Evolutionary conservation across 2,888 invertebrate species (phyloP).

Genomic region (Amphiduros pacificus): DNA sequence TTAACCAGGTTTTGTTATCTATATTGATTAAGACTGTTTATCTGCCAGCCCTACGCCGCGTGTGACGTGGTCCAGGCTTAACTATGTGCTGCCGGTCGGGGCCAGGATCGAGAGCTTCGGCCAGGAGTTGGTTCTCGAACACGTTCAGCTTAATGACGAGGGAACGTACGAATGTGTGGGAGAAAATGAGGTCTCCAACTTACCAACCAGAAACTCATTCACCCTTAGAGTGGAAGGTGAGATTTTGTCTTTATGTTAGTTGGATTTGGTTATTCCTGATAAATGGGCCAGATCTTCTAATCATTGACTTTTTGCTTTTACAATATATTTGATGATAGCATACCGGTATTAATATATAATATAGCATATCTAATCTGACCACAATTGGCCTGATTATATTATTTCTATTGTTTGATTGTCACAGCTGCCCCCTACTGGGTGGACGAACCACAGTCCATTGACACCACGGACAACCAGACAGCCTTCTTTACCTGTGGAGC

Average conservation of each 20-base stretch:
- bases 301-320: too few relatives aligned
- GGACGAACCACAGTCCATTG: slow-evolving; percentile 76
- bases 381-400: too few relatives aligned
- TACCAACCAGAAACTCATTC: slow-evolving; percentile 55
- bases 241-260: too few relatives aligned
- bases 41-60: slow-evolving; percentile 82
- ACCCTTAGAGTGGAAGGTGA: too few relatives aligned
- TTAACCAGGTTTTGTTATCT: too few relatives aligned
- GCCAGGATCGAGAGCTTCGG: slow-evolving; percentile 80
- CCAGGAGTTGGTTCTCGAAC: slow-evolving; percentile 73
- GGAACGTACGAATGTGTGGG: slow-evolving; percentile 86
- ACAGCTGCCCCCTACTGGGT: slow-evolving; percentile 93
- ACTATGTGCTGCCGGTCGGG: slow-evolving; percentile 66
- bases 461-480: slow-evolving; percentile 87
- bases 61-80: slow-evolving; percentile 88
- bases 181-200: slow-evolving; percentile 41
- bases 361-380: too few relatives aligned
- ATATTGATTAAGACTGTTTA: too few relatives aligned
- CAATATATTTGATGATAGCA: too few relatives aligned
- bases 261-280: too few relatives aligned
- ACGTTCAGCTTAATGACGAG: slow-evolving; percentile 70
- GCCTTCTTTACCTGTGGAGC: slow-evolving; percentile 87
- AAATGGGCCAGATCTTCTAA: too few relatives aligned
- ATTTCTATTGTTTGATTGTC: too few relatives aligned
- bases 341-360: too few relatives aligned